Conservation (phyloP, 2,113 vertebrate genomes). For the Nanorana parkeri region DNA sequence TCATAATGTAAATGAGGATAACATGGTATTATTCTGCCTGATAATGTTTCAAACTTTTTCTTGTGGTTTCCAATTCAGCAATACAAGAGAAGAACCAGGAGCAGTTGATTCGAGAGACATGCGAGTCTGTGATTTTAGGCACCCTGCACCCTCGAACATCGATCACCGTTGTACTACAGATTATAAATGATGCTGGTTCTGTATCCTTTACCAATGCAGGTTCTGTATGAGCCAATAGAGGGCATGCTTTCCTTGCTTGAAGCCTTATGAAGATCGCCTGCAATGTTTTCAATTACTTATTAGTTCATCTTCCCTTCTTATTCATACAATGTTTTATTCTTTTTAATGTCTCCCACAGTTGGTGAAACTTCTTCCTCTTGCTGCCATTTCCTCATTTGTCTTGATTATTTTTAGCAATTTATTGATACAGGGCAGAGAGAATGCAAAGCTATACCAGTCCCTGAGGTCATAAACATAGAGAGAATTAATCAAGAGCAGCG, state of each 20-base stretch:
- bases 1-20: too few species aligned
- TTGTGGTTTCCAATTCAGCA: conserved; percentile 66
- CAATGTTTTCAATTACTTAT: background rate
- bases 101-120: conserved; percentile 85
- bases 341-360: background rate
- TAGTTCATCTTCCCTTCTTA: background rate
- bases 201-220: conserved; percentile 80
- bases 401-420: background rate
- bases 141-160: conserved; percentile 87
- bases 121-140: conserved; percentile 79
- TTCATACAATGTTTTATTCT: conserved; percentile 9
- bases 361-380: background rate
- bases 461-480: background rate
- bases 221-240: background rate
- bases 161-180: conserved; percentile 86
- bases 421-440: conserved; percentile 2
- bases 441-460: too few species aligned
- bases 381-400: background rate
- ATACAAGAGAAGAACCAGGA: conserved; percentile 85
- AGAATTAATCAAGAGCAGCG: background rate
- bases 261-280: background rate
- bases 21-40: too few species aligned
- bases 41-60: background rate
- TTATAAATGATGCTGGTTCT: conserved; percentile 85
- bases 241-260: background rate